Base-by-base conservation (phyloP, 2,888 invertebrate genomes). In the Phyto melanocephala region DNA sequence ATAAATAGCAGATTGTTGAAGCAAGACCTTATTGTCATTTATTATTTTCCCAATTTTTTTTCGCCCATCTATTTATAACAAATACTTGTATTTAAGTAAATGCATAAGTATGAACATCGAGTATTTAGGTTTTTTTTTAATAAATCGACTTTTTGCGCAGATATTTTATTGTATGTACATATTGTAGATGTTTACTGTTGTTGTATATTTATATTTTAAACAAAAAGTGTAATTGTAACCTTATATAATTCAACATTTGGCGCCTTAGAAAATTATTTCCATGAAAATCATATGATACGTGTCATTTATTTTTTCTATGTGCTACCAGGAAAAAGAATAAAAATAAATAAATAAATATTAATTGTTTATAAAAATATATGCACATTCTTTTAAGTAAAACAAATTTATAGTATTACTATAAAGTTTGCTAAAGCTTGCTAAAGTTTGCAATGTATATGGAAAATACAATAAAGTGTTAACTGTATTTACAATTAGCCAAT, bases 231-330 rank as follows among this genome's bases (percentile, higher is more conserved):
- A 17, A 11, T 13, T 47, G 35, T 50, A 65, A 65, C 8, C 50
- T 50, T n/a, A 52, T 50, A n/a, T n/a, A n/a, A n/a, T 22, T 50
- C 10, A 22, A 37, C 37, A 58, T 22, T 35, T 28, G 71, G 47
- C 71, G 71, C 58, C 71, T 47, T 42, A 54, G 13, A 13, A 33
- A 68, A 35, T 58, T 35, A 58, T 60, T 60, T 22, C 22, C 60
- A 60, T 60, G 20, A 37, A 60, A 37, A 6, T 20, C 1, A 20
- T 22, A 33, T 33, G n/a, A n/a, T 33, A 6, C 3, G 33, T 33
- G 3, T 33, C 33, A 6, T 33, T 33, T 3, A 33, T 6, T 33
- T 33, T 33, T 33, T 3, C 3, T 33, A 7, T 33, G 7, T 7
- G 3, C 33, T 33, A 33, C 33, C 7, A 33, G 7, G 33, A 33